These are phyloP conservation scores for Agrotis exclamationis DNA, from an alignment of 2,888 invertebrate species.

Conservation along the genomic window DNA sequence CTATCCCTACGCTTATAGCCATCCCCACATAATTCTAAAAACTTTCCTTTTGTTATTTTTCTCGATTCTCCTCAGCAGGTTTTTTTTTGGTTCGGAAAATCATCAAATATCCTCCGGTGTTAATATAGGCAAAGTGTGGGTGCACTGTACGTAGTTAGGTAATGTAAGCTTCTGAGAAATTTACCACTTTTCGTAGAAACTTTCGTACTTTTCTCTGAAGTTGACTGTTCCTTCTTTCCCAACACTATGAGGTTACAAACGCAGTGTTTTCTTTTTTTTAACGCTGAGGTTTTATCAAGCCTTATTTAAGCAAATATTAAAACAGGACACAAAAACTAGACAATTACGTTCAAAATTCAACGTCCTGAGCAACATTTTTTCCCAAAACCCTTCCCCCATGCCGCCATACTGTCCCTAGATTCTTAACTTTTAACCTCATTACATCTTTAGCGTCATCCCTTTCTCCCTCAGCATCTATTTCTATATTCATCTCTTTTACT, in stretches of 20 bases:
- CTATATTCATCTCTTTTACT: constrained; percentile 41
- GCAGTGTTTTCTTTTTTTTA: background rate
- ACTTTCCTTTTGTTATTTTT: too few relatives aligned
- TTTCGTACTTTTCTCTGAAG: too few relatives aligned
- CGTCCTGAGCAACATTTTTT: constrained; percentile 44
- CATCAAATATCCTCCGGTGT: too few relatives aligned
- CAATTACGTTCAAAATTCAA: constrained; percentile 16
- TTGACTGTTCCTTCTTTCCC: background rate
- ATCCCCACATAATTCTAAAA: too few relatives aligned
- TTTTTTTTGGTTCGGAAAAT: too few relatives aligned
- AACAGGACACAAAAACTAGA: constrained; percentile 9
- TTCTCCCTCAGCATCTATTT: constrained; percentile 16
- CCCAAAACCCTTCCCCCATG: constrained; percentile 44
- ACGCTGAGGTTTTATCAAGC: constrained; percentile 6
- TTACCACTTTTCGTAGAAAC: too few relatives aligned
- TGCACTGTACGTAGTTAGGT: too few relatives aligned
- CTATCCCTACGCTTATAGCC: too few relatives aligned
- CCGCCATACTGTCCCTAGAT: constrained; percentile 56
- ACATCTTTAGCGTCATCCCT: constrained; percentile 31
- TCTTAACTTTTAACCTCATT: constrained; percentile 64
- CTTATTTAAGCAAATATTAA: constrained; percentile 19
- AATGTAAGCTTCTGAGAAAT: too few relatives aligned
- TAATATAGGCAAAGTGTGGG: too few relatives aligned
- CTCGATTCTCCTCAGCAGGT: too few relatives aligned
- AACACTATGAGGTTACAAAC: too few relatives aligned